Evolutionary conservation across 30 jellyfish, hydroid and myxozoan genomes (phyloP).

Genomic region (Catostylus mosaicus): DNA sequence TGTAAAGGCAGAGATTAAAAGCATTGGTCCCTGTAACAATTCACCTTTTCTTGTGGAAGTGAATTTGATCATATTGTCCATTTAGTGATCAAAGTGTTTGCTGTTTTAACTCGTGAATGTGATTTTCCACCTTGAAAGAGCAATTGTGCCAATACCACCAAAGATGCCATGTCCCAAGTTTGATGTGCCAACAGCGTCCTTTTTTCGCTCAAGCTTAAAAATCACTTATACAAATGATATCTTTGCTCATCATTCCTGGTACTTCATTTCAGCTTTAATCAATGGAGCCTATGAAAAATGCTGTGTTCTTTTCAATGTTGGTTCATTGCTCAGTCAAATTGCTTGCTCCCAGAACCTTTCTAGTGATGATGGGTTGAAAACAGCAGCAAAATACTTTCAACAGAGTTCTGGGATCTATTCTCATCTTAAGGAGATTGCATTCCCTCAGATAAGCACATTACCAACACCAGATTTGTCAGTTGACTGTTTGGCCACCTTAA

Average conservation of each 20-base stretch:
- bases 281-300: constrained; percentile 95
- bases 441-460: constrained; percentile 83
- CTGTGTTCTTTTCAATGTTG: constrained; percentile 91
- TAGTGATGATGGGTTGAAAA: constrained; percentile 91
- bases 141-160: too few species aligned
- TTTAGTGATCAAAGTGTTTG: too few species aligned
- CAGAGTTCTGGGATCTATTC: constrained; percentile 91
- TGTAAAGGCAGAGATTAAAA: too few species aligned
- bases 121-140: too few species aligned
- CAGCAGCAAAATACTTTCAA: constrained; percentile 96
- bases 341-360: constrained; percentile 83
- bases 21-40: too few species aligned
- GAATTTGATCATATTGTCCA: too few species aligned
- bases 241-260: neutral
- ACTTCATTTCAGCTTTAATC: constrained; percentile 71
- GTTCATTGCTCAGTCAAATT: constrained; percentile 82
- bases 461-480: constrained; percentile 98
- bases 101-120: too few species aligned
- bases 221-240: too few species aligned
- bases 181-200: too few species aligned
- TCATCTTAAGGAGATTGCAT: constrained; percentile 84
- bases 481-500: constrained; percentile 80
- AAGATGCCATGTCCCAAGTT: too few species aligned
- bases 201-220: too few species aligned
- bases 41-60: too few species aligned